phyloP scores from a whole-genome alignment of 2,797 vertebrate species.

The Eleutherodactylus coqui region DNA sequence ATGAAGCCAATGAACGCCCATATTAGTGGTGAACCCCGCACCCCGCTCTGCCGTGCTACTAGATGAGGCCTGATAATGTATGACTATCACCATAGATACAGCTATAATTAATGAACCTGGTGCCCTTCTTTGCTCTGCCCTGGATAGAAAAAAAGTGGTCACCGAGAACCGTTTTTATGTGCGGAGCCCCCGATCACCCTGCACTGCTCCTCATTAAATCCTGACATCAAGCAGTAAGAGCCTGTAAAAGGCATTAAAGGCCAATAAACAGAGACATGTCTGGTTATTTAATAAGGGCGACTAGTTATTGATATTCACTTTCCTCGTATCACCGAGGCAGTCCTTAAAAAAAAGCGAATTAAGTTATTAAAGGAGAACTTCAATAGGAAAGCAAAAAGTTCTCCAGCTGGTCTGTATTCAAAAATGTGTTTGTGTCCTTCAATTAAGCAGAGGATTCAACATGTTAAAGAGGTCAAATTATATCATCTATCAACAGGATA shows the following conservation, averaged over 20 bases:
- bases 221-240: conserved; percentile 44
- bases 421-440: too few species aligned
- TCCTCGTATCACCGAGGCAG: background rate
- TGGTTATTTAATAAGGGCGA: conserved; percentile 25
- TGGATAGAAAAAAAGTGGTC: background rate
- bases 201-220: conserved; percentile 54
- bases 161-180: conserved; percentile 12
- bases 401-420: background rate
- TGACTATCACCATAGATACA: background rate
- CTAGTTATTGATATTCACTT: conserved; percentile 36
- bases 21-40: background rate
- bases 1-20: background rate
- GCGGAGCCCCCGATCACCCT: background rate
- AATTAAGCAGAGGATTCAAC: too few species aligned
- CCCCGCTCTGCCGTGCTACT: background rate
- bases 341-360: background rate
- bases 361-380: background rate
- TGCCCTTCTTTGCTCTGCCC: background rate
- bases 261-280: conserved; percentile 26
- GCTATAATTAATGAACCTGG: conserved; percentile 40
- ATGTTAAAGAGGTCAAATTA: too few species aligned
- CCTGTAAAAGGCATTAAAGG: conserved; percentile 14
- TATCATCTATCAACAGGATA: too few species aligned
- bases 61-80: background rate
- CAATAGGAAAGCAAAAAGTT: background rate